Percentiles rank a stretch among this genome's conserved stretches.
Conservation (phyloP, 1,140 invertebrate genomes). For the Magallana angulata region DNA sequence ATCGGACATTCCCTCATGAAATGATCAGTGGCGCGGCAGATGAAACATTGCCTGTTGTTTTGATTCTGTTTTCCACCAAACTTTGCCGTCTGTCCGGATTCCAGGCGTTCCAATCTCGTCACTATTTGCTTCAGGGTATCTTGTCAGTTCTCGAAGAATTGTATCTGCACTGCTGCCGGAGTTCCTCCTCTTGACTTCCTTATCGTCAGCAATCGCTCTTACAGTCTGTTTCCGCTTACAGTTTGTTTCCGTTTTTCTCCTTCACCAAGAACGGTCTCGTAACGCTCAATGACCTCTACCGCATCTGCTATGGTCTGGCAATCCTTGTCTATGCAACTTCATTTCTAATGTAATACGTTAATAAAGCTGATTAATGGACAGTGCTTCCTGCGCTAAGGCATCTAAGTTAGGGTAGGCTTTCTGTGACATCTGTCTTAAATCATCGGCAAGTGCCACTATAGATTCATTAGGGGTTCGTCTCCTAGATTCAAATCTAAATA, state of each 20-base stretch:
- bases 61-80: no score
- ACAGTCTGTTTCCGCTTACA: constrained; percentile 33
- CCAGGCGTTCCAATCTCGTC: no score
- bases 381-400: constrained; percentile 32
- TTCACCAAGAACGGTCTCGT: constrained; percentile 37
- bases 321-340: constrained; percentile 44
- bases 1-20: no score
- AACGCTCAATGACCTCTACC: constrained; percentile 49
- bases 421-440: constrained; percentile 47
- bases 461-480: constrained; percentile 41
- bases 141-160: neutral
- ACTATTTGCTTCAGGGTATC: neutral
- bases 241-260: constrained; percentile 45
- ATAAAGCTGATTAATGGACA: constrained; percentile 49
- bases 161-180: neutral
- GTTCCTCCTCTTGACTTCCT: no score
- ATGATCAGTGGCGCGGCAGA: no score
- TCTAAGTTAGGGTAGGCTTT: constrained; percentile 42
- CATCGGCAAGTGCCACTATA: constrained; percentile 39
- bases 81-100: no score
- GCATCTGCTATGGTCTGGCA: constrained; percentile 38
- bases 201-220: neutral
- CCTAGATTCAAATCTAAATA: constrained; percentile 49
- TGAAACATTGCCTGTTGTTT: no score
- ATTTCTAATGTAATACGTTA: constrained; percentile 31